Conservation (phyloP, 2,113 vertebrate species). For the Leiothrix lutea region DNA sequence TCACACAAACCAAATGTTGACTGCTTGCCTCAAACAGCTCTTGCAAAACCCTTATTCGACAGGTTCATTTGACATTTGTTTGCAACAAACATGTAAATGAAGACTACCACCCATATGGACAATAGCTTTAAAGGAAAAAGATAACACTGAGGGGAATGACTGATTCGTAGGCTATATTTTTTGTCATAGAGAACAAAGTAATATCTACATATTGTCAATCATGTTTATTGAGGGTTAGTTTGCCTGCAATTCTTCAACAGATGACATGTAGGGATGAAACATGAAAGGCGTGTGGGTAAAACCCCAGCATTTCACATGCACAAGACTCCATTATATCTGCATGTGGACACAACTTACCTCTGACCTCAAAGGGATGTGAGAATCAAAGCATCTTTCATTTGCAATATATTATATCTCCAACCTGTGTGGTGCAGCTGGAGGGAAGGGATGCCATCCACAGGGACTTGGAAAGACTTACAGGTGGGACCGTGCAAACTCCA, state of each 20-base stretch:
- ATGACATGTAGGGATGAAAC: not conserved
- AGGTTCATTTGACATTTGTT: not conserved
- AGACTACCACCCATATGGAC: not conserved
- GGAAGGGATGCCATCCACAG: not conserved
- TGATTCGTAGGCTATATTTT: not conserved
- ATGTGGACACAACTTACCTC: not conserved
- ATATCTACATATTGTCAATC: not conserved
- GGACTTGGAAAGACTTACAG: not conserved
- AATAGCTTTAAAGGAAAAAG: not conserved
- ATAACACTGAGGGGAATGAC: not conserved
- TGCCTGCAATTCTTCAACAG: not conserved
- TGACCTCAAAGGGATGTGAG: not conserved
- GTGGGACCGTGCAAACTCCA: rapidly evolving
- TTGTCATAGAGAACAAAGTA: not conserved
- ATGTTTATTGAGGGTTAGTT: not conserved
- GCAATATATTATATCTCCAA: not conserved
- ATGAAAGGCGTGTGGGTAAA: not conserved
- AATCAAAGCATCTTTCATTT: not conserved
- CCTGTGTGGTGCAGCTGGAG: not conserved
- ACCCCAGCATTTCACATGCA: not conserved
- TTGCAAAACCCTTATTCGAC: not conserved
- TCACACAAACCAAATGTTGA: not conserved
- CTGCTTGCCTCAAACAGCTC: not conserved
- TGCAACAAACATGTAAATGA: not conserved
- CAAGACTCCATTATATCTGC: too few species aligned